A percentile compares a stretch with the other conserved stretches of the same genome.
phyloP scores from a whole-genome alignment of 2,888 invertebrate species.

The Cephus pulcher region DNA sequence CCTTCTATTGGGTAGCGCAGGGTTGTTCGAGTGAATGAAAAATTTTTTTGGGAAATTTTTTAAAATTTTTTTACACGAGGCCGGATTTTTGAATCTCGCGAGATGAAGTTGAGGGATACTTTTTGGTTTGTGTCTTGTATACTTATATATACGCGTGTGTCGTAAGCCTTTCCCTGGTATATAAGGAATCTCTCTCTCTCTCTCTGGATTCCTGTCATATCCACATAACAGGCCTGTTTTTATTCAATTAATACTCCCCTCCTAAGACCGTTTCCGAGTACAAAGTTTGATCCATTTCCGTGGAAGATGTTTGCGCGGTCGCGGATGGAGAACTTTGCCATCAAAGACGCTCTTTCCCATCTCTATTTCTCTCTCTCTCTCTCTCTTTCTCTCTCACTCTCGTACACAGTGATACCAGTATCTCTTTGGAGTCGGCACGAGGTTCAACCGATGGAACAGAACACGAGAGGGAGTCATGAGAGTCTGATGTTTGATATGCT shows the following conservation, averaged over 20 bases:
- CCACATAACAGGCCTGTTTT: conserved; percentile 27
- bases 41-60: neutral
- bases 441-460: neutral
- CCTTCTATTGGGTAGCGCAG: accelerated
- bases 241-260: conserved; percentile 38
- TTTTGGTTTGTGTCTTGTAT: neutral
- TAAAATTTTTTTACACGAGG: neutral
- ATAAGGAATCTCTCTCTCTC: neutral
- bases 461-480: neutral
- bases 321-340: conserved; percentile 49
- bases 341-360: conserved; percentile 32
- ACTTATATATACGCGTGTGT: neutral
- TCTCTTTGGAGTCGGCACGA: neutral
- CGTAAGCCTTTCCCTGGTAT: neutral
- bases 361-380: neutral
- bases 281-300: conserved; percentile 47
- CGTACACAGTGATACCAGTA: neutral
- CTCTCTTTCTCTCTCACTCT: too few relatives aligned
- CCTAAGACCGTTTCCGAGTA: conserved; percentile 23
- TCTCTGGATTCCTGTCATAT: conserved; percentile 3
- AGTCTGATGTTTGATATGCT: conserved; percentile 58
- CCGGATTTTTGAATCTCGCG: too few relatives aligned
- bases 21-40: neutral
- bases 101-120: too few relatives aligned
- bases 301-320: conserved; percentile 40